phyloP scores from a whole-genome alignment of 1,140 invertebrate genomes.

The Drosophila fuyamai region DNA sequence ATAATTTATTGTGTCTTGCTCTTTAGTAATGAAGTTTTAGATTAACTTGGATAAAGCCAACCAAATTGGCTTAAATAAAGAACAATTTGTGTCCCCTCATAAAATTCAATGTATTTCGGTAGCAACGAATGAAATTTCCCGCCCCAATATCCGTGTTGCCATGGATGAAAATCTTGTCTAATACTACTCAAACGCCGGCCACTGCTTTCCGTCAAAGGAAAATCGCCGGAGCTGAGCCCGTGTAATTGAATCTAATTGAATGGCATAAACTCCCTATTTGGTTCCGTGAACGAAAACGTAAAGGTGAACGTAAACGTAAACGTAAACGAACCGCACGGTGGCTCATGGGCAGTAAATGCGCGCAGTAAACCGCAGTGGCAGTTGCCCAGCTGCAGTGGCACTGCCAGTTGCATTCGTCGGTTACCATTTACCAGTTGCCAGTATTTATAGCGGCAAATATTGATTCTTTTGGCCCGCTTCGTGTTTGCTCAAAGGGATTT shows the following conservation, averaged over 20 bases:
- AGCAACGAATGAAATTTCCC: too few species aligned
- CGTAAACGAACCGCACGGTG: conserved; percentile 21
- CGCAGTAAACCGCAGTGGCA: conserved; percentile 31
- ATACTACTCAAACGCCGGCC: conserved; percentile 13
- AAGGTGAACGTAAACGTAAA: too few species aligned
- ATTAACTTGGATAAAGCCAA: too few species aligned
- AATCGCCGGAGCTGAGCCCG: conserved; percentile 6
- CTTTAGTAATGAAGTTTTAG: too few species aligned
- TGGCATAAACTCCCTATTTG: neutral
- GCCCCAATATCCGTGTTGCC: neutral
- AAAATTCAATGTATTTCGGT: neutral
- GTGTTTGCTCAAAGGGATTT: conserved; percentile 25
- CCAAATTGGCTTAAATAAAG: too few species aligned
- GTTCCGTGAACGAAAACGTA: conserved; percentile 13
- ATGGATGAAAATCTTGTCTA: conserved; percentile 12
- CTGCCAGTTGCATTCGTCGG: conserved; percentile 3
- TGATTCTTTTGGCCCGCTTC: conserved; percentile 33
- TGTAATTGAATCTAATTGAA: conserved; percentile 5
- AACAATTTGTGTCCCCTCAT: too few species aligned
- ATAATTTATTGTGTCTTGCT: too few species aligned
- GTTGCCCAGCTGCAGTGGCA: conserved; percentile 6
- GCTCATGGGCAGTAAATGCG: conserved; percentile 30
- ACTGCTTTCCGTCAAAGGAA: conserved; percentile 26
- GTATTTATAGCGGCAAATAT: conserved; percentile 53
- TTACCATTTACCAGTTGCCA: conserved; percentile 5